Percentiles rank a stretch among this genome's conserved stretches.
Evolutionary conservation across 2,113 vertebrate species (phyloP).

Genomic region (Helogale parvula): DNA sequence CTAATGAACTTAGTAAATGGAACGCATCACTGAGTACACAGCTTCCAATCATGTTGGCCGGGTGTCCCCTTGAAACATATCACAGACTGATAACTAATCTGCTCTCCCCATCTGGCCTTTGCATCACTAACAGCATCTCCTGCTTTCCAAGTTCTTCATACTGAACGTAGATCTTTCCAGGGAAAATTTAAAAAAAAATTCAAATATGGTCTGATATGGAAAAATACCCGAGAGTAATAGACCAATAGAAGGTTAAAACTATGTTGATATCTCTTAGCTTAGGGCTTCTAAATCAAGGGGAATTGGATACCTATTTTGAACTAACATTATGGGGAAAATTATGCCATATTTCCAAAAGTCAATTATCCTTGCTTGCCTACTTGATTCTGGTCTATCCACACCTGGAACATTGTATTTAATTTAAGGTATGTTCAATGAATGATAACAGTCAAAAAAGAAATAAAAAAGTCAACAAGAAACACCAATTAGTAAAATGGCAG

Average conservation of each 20-base stretch:
- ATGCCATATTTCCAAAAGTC: not conserved
- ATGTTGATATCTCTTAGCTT: not conserved
- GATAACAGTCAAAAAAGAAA: not conserved
- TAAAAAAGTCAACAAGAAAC: not conserved
- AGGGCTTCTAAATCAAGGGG: not conserved
- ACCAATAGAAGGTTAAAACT: not conserved
- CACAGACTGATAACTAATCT: slow-evolving; percentile 48
- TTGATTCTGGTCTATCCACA: not conserved
- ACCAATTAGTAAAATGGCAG: not conserved
- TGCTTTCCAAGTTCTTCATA: slow-evolving; percentile 27
- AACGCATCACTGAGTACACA: not conserved
- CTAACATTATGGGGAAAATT: not conserved
- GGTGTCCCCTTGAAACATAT: slow-evolving; percentile 4
- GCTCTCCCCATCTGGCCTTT: slow-evolving; percentile 54
- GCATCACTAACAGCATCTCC: not conserved
- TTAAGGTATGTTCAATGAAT: slow-evolving; percentile 2
- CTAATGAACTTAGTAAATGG: not conserved
- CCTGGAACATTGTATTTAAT: not conserved
- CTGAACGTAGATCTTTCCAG: slow-evolving; percentile 51
- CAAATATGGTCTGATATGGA: not conserved
- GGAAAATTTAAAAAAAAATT: not conserved
- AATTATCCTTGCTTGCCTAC: not conserved
- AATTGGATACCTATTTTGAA: not conserved
- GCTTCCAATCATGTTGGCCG: not conserved
- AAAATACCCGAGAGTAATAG: not conserved